Base-by-base conservation (phyloP, 1,140 invertebrate genomes). In the Wiebesia pumilae region DNA sequence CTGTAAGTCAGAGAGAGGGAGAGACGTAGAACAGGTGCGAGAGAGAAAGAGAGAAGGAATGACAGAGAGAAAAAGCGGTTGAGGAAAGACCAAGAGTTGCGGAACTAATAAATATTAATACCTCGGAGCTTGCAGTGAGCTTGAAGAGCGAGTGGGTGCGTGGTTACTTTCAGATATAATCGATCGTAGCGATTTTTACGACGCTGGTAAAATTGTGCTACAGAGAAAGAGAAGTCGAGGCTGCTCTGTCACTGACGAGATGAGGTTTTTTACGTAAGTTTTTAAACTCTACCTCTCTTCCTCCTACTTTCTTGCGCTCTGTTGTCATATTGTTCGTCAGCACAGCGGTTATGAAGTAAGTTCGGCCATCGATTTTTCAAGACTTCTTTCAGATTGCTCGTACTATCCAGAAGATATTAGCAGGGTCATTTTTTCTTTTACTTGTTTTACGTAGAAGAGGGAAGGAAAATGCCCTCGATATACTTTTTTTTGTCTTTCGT, bases 61-160 rank as follows among this genome's bases (percentile, higher is more conserved):
- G 62, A 38, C 19, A 27, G 51, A 58, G 51, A 24, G 51, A 51
- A 62, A 54, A 71, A 24, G 21, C 33, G 62, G 81, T 43, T 58
- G 81, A 84, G 78, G 81, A 86, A 86, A 83, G 85, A 62, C 80
- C 85, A 86, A 83, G 77, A 87, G 77, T 87, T 87, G 86, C 81
- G 86, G 67, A 88, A 88, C 87, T 88, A 88, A 88, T 88, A 88
- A 88, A 88, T 88, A 88, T 88, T 88, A 88, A 88, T 88, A 87
- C 85, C 51, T 75, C 35, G 47, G 78, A 75, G 82, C 69, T 83
- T 83, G 71, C 71, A 71, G 35, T 33, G 81, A 73, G 81, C 67
- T 35, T 81, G 21, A 14, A 40, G 69, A 38, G 71, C 19, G 35
- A 47, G 78, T 43, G 21, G 30, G 43, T 4, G 21, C 69, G 21